Evolutionary conservation across 2,888 invertebrate species (phyloP).

Genomic region (Heliconius sara): DNA sequence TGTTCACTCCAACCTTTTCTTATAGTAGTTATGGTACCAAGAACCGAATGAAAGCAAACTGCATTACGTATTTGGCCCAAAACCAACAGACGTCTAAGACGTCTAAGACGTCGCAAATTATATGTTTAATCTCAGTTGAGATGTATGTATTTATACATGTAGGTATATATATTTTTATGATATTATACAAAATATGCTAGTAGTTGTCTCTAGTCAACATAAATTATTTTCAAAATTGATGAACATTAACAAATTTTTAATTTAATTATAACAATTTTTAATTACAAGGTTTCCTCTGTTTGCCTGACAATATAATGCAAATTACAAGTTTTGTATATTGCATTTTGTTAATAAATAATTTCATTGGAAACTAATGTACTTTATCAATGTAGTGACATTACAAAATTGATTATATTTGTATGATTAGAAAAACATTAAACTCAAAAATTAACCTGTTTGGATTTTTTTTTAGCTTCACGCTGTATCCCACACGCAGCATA

Average conservation of each 20-base stretch:
- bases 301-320: background rate
- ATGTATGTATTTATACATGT: background rate
- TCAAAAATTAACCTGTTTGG: too few relatives aligned
- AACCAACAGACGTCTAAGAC: background rate
- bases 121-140: background rate
- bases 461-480: too few relatives aligned
- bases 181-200: background rate
- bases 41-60: background rate
- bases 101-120: background rate
- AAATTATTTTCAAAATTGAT: too few relatives aligned
- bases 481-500: too few relatives aligned
- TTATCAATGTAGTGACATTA: too few relatives aligned
- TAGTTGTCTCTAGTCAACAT: too few relatives aligned
- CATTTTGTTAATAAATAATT: background rate
- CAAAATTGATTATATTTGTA: too few relatives aligned
- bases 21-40: background rate
- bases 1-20: background rate
- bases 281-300: background rate
- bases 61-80: background rate
- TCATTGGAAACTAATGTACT: too few relatives aligned
- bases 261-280: too few relatives aligned
- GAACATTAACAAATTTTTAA: too few relatives aligned
- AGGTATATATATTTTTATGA: background rate
- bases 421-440: too few relatives aligned
- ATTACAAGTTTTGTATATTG: background rate